Percentiles rank a stretch among this genome's conserved stretches.
These are phyloP conservation scores for Drosophila tanythrix DNA, from an alignment of 2,888 invertebrate species.

Conservation along the genomic window DNA sequence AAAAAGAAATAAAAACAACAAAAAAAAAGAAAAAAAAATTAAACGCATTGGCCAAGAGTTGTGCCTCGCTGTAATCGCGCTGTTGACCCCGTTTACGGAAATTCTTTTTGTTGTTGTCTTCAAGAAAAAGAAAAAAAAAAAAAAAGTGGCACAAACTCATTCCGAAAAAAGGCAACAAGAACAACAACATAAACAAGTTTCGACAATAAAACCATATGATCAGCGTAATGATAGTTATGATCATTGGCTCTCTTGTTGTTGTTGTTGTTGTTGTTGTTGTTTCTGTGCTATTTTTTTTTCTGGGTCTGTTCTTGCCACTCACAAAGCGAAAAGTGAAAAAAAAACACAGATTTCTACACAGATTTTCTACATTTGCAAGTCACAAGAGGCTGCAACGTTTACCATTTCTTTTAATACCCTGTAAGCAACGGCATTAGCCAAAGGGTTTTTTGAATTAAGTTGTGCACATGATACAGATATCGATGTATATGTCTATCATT, in stretches of 20 bases:
- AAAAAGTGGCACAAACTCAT: constrained; percentile 77
- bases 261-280: constrained; percentile 13
- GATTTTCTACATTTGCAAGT: constrained; percentile 45
- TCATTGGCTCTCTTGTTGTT: constrained; percentile 56
- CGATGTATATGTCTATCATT: too few species aligned
- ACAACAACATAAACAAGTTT: constrained; percentile 66
- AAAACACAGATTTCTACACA: constrained; percentile 37
- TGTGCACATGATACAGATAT: background rate
- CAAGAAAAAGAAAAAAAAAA: constrained; percentile 33
- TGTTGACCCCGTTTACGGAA: constrained; percentile 73
- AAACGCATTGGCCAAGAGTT: constrained; percentile 51
- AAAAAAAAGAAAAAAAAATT: background rate
- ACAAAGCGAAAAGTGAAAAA: constrained; percentile 18
- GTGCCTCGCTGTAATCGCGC: constrained; percentile 40
- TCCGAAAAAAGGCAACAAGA: constrained; percentile 43
- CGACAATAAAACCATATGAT: constrained; percentile 78
- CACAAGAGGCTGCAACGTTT: constrained; percentile 30
- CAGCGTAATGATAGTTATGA: constrained; percentile 77
- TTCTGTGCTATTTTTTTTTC: background rate
- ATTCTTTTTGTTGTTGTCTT: constrained; percentile 45
- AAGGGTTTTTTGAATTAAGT: background rate
- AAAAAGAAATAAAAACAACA: background rate
- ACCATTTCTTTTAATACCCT: constrained; percentile 44
- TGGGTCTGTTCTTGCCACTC: constrained; percentile 33
- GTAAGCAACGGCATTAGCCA: background rate